These are phyloP conservation scores for Otolemur garnettii DNA, from an alignment of 2,113 vertebrate species.

Conservation along the genomic window DNA sequence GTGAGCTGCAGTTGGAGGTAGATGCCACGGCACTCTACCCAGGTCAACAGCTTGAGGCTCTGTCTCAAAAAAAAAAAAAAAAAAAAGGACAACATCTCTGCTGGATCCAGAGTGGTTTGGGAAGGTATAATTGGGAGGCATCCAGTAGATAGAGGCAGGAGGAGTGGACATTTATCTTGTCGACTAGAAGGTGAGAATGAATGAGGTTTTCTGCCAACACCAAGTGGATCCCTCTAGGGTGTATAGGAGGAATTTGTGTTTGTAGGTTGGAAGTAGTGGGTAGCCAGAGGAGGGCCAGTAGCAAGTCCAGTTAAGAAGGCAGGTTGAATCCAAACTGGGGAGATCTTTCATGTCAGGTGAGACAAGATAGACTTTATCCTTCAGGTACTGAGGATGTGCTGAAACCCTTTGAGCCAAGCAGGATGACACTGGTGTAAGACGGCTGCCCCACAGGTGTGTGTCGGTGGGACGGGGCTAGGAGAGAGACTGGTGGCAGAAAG, in stretches of 20 bases:
- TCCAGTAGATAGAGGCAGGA: neutral
- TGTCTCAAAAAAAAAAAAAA: neutral
- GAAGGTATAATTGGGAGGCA: neutral
- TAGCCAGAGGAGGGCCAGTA: neutral
- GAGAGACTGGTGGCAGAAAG: neutral
- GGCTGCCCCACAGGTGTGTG: neutral
- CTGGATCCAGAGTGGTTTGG: neutral
- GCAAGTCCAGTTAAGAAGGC: neutral
- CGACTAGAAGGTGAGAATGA: neutral
- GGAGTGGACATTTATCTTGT: neutral
- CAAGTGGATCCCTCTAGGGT: neutral
- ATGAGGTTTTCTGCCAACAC: neutral
- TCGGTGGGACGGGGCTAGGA: neutral
- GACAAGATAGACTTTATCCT: neutral
- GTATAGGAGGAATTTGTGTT: neutral
- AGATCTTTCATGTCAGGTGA: neutral
- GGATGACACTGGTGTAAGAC: neutral
- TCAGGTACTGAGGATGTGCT: neutral
- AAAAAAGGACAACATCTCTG: neutral
- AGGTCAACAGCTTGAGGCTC: too few species aligned
- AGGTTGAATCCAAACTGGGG: neutral
- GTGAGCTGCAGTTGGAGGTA: too few species aligned
- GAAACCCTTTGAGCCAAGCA: neutral
- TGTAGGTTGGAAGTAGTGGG: neutral
- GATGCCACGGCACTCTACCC: too few species aligned